These are phyloP conservation scores for Anas platyrhynchos DNA, from an alignment of 2,113 vertebrate genomes.

Conservation along the genomic window DNA sequence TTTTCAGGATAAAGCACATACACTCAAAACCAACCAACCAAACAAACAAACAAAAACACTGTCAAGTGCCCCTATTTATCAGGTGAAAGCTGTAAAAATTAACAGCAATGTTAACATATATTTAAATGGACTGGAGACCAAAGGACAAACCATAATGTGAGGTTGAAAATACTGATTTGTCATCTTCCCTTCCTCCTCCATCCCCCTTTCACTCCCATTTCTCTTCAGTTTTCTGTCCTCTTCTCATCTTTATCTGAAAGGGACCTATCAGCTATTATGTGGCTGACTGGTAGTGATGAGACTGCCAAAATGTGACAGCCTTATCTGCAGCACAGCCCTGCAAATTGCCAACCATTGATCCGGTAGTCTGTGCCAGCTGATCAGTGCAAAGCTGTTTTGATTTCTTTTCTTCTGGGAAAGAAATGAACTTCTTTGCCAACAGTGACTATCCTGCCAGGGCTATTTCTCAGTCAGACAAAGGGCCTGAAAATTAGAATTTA, in stretches of 20 bases:
- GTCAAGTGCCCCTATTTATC: background rate
- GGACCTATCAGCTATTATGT: conserved; percentile 71
- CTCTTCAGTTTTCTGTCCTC: conserved; percentile 57
- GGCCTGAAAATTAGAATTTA: conserved; percentile 42
- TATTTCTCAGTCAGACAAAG: conserved; percentile 53
- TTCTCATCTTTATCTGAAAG: conserved; percentile 56
- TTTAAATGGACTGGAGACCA: background rate
- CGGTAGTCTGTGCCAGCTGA: conserved; percentile 65
- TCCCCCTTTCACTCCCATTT: background rate
- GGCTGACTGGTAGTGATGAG: conserved; percentile 71
- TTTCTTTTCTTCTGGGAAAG: conserved; percentile 70
- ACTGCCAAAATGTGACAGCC: conserved; percentile 74
- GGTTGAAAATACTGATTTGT: background rate
- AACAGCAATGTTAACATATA: background rate
- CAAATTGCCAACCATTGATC: conserved; percentile 77
- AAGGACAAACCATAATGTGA: background rate
- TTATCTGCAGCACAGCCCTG: conserved; percentile 74
- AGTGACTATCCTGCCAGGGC: conserved; percentile 26
- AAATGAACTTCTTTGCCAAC: conserved; percentile 56
- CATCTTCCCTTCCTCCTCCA: conserved; percentile 22
- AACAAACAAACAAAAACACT: no score
- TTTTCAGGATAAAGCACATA: background rate
- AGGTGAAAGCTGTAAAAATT: background rate
- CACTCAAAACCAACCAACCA: background rate
- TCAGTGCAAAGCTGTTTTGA: conserved; percentile 58